Conservation (phyloP, 2,888 invertebrate species). For the Tetramorium bicarinatum region DNA sequence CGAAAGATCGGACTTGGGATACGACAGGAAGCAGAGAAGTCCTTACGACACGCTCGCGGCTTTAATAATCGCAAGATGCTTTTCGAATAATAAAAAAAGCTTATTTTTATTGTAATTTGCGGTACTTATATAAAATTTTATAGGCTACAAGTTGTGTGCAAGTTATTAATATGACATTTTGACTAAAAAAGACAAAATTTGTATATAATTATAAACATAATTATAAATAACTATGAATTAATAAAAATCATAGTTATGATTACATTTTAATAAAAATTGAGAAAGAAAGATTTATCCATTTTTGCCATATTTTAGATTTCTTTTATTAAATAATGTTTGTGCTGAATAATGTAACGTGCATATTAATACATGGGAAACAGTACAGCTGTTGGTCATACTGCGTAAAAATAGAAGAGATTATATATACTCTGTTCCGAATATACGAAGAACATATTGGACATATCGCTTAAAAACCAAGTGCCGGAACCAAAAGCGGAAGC, state of each 20-base stretch:
- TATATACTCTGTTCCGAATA: background rate
- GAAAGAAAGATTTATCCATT: background rate
- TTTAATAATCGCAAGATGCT: background rate
- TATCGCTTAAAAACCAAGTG: constrained; percentile 15
- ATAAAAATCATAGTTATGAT: background rate
- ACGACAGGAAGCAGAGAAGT: constrained; percentile 36
- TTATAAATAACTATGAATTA: background rate
- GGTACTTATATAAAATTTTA: background rate
- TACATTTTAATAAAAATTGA: background rate
- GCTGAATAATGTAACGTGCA: too few relatives aligned
- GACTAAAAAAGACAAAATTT: background rate
- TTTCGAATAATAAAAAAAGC: background rate
- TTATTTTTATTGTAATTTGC: background rate
- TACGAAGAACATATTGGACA: background rate
- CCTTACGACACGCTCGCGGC: background rate
- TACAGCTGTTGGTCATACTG: constrained; percentile 11
- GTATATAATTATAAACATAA: background rate
- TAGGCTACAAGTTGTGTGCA: background rate
- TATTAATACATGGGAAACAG: background rate
- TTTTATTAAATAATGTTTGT: background rate
- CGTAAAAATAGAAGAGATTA: background rate
- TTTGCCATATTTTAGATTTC: background rate
- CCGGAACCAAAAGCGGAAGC: constrained; percentile 44
- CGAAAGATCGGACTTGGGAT: constrained; percentile 32
- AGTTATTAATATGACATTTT: background rate